Evolutionary conservation across 1,140 invertebrate genomes (phyloP), one percentile per base, ranked within the genome.

Genomic region (Asobara japonica): DNA sequence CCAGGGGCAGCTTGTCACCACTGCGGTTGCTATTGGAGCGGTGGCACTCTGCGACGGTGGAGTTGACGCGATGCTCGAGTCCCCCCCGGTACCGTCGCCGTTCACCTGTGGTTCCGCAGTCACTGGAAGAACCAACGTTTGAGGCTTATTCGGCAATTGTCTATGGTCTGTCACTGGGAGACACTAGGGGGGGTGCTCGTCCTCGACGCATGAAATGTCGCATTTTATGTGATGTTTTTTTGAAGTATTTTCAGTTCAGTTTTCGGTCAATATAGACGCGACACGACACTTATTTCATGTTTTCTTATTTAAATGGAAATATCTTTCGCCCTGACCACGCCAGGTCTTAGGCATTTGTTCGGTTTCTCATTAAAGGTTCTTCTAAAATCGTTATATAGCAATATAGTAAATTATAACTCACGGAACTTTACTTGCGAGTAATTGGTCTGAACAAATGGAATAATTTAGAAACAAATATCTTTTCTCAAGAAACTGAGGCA

Each of bases 1-100:
- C 88, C 91, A 89, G 36, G 89, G 86, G 83, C 88, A 89, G 48
- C 70, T 72, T 48, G 29, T 66, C 85, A 87, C 86, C 67, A 84
- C 82, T 16, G 76, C 77, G 51, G 75, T 77, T 66, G 81, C 74
- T 33, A 73, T 74, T 70, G 77, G 76, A 16, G 69, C 70, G 78
- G 75, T 74, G 71, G 74, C 65, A 75, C 78, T 71, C 56, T 85
- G 82, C 30, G 81, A 83, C 31, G 81, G 80, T 5, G 82, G 79
- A 3, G 86, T 85, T 71, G 82, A 84, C 18, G 88, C 85, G 72
- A 85, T 73, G 75, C 89, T 89, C 70, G 88, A 88, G 69, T 82
- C 82, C 22, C 80, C 80, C 60, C 79, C 80, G 11, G 80, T 82
- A 73, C 77, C 74, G 66, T 84, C 78, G 10, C 85, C 86, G 79